Evolutionary conservation across 2,113 vertebrate species (phyloP), one percentile per base, ranked within the genome.

Genomic region (Eolophus roseicapilla): DNA sequence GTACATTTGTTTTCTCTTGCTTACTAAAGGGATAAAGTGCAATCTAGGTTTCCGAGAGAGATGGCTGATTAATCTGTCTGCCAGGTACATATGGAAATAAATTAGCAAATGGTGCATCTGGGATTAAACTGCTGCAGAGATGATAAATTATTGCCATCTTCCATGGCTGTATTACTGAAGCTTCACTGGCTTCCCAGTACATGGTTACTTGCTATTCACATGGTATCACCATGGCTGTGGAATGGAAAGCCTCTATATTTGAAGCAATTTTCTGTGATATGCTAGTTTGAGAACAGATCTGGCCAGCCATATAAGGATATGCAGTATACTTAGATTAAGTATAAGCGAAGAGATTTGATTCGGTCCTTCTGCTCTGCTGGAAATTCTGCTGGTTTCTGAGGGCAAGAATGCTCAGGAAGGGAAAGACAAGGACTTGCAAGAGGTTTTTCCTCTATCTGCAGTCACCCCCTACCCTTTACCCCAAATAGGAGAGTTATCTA

Each of bases 51-150:
- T 98, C 96, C 87, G 94, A 97, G 96, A 94, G 97, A 97, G 95
- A 96, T 96, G 91, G 90, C 96, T 98, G 97, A 98, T 98, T 98
- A 98, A 98, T 98, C 96, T 98, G 95, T 98, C 97, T 98, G 97
- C 97, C 97, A 97, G 97, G 95, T 98, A 97, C 97, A 97, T 98
- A 98, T 98, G 98, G 98, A 98, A 98, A 98, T 98, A 98, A 98
- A 98, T 98, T 98, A 98, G 97, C 90, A 97, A 98, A 97, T 96
- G 96, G 92, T 94, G 83, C 98, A 96, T 97, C 96, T 96, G 98
- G 98, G 98, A 98, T 96, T 97, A 95, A 93, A 92, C 95, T 96
- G 95, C 97, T 93, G 97, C 97, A 95, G 97, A 97, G 97, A 98
- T 98, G 97, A 98, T 98, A 96, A 98, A 98, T 98, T 97, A 97